Percentiles rank a stretch among this genome's conserved stretches.
Conservation (phyloP, 1,140 invertebrate genomes). For the Bombus polaris region DNA sequence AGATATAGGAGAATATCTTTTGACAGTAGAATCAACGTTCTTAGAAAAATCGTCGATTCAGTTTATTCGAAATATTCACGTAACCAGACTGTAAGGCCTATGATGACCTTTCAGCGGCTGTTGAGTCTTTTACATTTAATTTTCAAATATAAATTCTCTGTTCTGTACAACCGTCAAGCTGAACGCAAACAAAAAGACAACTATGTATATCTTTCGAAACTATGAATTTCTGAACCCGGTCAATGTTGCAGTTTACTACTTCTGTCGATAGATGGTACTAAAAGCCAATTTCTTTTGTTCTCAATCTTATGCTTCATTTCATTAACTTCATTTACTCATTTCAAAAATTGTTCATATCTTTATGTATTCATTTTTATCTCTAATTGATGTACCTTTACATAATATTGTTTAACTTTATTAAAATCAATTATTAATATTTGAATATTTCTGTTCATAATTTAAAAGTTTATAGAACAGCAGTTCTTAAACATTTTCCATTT, state of each 20-base stretch:
- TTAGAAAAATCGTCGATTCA: slow-evolving; percentile 18
- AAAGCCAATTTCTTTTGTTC: slow-evolving; percentile 34
- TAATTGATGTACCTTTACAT: neutral
- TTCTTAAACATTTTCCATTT: no score
- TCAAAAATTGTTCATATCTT: neutral
- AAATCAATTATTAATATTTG: neutral
- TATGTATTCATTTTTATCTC: neutral
- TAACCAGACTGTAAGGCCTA: neutral
- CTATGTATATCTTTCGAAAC: slow-evolving; percentile 47
- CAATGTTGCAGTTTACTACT: slow-evolving; percentile 40
- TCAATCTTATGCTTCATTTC: neutral
- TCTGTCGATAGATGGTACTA: slow-evolving; percentile 26
- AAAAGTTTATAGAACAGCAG: no score
- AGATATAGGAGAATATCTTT: slow-evolving; percentile 8
- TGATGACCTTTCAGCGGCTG: slow-evolving; percentile 48
- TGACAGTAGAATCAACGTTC: slow-evolving; percentile 13
- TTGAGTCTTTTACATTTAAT: slow-evolving; percentile 59
- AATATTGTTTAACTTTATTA: neutral
- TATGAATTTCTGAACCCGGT: slow-evolving; percentile 50
- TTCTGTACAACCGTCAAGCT: slow-evolving; percentile 60
- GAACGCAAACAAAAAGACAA: slow-evolving; percentile 63
- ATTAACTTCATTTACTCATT: neutral
- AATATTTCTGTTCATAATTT: neutral
- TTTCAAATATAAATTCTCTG: slow-evolving; percentile 64
- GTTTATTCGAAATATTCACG: slow-evolving; percentile 14